Evolutionary conservation across 2,113 vertebrate species (phyloP).

Genomic region (Anoplopoma fimbria): DNA sequence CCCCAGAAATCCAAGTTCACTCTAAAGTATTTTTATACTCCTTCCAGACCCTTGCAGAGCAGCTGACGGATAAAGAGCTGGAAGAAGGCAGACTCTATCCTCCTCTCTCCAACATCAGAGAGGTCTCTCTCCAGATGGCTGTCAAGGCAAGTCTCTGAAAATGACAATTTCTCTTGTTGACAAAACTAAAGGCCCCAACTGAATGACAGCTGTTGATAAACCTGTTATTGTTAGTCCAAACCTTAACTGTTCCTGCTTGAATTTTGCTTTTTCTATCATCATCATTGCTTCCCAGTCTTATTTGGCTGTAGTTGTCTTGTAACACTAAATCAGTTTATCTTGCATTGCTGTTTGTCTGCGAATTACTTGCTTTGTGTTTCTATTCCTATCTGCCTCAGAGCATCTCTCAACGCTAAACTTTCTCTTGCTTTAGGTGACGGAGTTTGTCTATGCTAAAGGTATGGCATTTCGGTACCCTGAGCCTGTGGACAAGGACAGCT

Average conservation of each 20-base stretch:
- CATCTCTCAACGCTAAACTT: background rate
- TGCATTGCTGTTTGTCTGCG: background rate
- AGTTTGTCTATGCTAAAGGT: constrained; percentile 92
- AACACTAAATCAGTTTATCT: background rate
- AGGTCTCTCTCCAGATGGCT: constrained; percentile 95
- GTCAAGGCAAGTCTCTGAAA: constrained; percentile 87
- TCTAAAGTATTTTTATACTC: constrained; percentile 23
- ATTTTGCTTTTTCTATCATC: background rate
- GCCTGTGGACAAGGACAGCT: constrained; percentile 88
- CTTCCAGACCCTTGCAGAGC: constrained; percentile 88
- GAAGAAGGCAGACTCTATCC: constrained; percentile 93
- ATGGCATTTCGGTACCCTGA: constrained; percentile 98
- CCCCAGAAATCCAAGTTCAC: background rate
- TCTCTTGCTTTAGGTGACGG: constrained; percentile 85
- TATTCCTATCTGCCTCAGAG: background rate
- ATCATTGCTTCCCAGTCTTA: background rate
- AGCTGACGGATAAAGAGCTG: constrained; percentile 90
- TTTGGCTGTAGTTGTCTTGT: background rate
- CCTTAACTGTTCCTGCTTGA: background rate
- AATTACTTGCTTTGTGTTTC: background rate
- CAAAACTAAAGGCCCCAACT: background rate
- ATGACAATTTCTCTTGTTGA: background rate
- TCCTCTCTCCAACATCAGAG: constrained; percentile 92
- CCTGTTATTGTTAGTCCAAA: background rate
- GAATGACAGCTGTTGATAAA: background rate